phyloP scores from a whole-genome alignment of 2,888 invertebrate species.

The Limnephilus lunatus region DNA sequence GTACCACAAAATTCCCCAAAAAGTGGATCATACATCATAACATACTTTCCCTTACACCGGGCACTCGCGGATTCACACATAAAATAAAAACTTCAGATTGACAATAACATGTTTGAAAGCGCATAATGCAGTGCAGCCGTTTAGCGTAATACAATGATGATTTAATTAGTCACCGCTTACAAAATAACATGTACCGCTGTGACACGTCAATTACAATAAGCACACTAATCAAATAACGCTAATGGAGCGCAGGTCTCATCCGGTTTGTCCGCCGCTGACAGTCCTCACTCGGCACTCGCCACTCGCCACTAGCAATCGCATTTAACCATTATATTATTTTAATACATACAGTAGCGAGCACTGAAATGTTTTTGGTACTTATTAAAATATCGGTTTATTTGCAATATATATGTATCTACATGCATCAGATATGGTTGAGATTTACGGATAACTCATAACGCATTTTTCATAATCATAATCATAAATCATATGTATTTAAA shows the following conservation, averaged over 20 bases:
- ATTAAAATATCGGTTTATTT: too few species aligned
- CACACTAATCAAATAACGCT: conserved; percentile 26
- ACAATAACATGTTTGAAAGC: not conserved
- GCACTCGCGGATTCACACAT: too few species aligned
- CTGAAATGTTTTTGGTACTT: too few species aligned
- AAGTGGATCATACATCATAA: too few species aligned
- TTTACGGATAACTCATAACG: too few species aligned
- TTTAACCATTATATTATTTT: not conserved
- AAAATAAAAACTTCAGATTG: not conserved
- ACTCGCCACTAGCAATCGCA: not conserved
- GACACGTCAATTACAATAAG: conserved; percentile 36
- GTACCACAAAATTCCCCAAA: too few species aligned
- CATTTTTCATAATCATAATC: too few species aligned
- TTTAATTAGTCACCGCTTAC: not conserved
- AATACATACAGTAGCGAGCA: too few species aligned
- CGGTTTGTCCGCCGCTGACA: not conserved
- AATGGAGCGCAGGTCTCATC: conserved; percentile 25
- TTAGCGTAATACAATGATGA: not conserved
- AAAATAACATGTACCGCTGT: not conserved
- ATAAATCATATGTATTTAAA: too few species aligned
- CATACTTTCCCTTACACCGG: too few species aligned
- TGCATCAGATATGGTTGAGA: too few species aligned
- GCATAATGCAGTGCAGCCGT: not conserved
- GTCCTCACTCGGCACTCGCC: not conserved
- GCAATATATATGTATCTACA: too few species aligned